Percentiles rank a stretch among this genome's conserved stretches.
phyloP scores from a whole-genome alignment of 2,797 vertebrate genomes.

The Euphonia xanthogaster region DNA sequence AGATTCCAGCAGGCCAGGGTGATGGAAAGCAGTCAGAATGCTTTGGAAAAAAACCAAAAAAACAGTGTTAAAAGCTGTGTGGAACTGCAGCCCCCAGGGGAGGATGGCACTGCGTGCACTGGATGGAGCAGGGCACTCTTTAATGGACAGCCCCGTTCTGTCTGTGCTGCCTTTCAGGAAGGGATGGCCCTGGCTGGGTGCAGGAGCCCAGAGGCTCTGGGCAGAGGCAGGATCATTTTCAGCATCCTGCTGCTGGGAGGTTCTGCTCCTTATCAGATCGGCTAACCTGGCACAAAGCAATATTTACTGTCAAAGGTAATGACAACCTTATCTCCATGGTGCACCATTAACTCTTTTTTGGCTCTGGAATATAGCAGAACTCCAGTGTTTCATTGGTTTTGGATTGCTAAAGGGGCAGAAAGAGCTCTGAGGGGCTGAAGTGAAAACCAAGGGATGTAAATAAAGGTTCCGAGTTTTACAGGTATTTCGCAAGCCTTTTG shows the following conservation, averaged over 20 bases:
- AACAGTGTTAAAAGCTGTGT: background rate
- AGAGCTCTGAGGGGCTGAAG: background rate
- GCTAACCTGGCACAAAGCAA: background rate
- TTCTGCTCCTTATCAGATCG: background rate
- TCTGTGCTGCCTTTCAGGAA: background rate
- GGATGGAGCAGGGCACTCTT: rapidly evolving
- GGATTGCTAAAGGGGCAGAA: background rate
- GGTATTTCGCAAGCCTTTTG: background rate
- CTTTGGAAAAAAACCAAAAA: background rate
- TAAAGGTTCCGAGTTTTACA: background rate
- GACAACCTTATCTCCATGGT: background rate
- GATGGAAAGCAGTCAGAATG: background rate
- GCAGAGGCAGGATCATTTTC: background rate
- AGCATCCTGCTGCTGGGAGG: background rate
- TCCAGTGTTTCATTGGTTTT: background rate
- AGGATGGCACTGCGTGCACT: background rate
- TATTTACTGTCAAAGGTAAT: background rate
- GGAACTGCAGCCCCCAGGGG: background rate
- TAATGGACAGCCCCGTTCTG: background rate
- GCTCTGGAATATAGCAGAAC: background rate
- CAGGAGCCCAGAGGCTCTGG: background rate
- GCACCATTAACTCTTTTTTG: background rate
- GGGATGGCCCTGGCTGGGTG: background rate
- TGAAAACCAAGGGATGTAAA: background rate
- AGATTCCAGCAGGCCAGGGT: background rate